Evolutionary conservation across 1,140 invertebrate species (phyloP).

Genomic region (Agraylea sexmaculata): DNA sequence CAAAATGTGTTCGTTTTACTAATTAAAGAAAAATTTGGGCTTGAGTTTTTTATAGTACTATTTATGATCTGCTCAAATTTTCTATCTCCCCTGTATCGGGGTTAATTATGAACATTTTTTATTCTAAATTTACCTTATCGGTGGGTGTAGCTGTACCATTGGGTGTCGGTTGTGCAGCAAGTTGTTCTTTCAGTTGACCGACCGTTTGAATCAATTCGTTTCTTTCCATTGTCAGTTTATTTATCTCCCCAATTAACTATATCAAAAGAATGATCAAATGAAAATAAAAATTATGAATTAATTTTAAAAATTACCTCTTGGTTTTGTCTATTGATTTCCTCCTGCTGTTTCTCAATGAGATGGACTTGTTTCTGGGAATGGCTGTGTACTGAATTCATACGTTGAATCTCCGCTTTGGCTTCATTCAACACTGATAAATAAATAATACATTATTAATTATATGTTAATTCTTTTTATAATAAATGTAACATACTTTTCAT

Average conservation of each 20-base stretch:
- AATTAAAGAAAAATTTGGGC: too few species aligned
- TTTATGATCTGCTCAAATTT: too few species aligned
- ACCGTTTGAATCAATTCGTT: constrained; percentile 26
- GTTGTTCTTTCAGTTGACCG: constrained; percentile 19
- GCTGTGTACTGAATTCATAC: constrained; percentile 20
- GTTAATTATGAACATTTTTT: too few species aligned
- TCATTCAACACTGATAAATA: constrained; percentile 23
- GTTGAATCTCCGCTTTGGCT: constrained; percentile 30
- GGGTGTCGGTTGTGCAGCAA: constrained; percentile 14
- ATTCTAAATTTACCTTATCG: constrained; percentile 19
- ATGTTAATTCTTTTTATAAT: neutral
- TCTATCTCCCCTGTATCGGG: too few species aligned
- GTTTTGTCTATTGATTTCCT: constrained; percentile 40
- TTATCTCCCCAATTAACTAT: constrained; percentile 30
- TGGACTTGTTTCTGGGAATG: constrained; percentile 27
- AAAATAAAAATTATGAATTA: neutral
- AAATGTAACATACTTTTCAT: constrained; percentile 22
- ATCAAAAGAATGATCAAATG: constrained; percentile 1
- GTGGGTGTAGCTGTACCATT: constrained; percentile 18
- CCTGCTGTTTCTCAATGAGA: constrained; percentile 34
- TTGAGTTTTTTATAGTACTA: too few species aligned
- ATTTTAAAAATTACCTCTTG: constrained; percentile 31
- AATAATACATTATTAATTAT: neutral
- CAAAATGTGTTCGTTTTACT: too few species aligned
- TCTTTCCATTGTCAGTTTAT: constrained; percentile 33